Evolutionary conservation across 2,113 vertebrate species (phyloP).

Genomic region (Cyphomyrus plagiostoma): DNA sequence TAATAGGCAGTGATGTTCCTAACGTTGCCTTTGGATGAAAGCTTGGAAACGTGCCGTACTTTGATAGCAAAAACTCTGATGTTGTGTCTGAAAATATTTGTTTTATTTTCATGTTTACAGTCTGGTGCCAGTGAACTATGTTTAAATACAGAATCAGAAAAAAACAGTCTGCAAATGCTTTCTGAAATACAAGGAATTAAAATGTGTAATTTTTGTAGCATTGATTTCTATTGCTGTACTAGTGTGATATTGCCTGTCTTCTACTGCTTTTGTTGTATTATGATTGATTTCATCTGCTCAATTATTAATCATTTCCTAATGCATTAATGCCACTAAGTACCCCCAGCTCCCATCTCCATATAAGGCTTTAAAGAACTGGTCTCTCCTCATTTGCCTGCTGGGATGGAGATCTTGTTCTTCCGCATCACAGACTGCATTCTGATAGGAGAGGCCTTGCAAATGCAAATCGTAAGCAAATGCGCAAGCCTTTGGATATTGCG

Average conservation of each 20-base stretch:
- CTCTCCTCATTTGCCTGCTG: conserved; percentile 53
- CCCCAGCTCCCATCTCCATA: background rate
- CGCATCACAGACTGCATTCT: conserved; percentile 46
- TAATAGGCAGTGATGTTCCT: background rate
- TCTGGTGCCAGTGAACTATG: background rate
- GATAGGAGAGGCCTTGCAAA: conserved; percentile 39
- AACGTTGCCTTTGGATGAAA: background rate
- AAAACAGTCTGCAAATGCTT: background rate
- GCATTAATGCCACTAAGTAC: background rate
- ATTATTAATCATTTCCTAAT: too few species aligned
- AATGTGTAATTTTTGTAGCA: background rate
- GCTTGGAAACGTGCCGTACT: background rate
- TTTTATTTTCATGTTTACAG: background rate
- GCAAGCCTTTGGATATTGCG: background rate
- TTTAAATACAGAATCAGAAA: background rate
- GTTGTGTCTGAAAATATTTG: background rate
- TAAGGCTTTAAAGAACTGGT: conserved; percentile 30
- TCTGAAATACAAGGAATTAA: background rate
- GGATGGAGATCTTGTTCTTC: conserved; percentile 31
- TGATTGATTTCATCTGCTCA: too few species aligned
- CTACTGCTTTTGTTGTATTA: background rate
- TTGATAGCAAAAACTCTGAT: background rate
- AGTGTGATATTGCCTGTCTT: background rate
- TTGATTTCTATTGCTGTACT: background rate
- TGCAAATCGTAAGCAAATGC: conserved; percentile 64